These are phyloP conservation scores for Drosophila asahinai DNA, from an alignment of 1,140 invertebrate genomes.

Conservation along the genomic window DNA sequence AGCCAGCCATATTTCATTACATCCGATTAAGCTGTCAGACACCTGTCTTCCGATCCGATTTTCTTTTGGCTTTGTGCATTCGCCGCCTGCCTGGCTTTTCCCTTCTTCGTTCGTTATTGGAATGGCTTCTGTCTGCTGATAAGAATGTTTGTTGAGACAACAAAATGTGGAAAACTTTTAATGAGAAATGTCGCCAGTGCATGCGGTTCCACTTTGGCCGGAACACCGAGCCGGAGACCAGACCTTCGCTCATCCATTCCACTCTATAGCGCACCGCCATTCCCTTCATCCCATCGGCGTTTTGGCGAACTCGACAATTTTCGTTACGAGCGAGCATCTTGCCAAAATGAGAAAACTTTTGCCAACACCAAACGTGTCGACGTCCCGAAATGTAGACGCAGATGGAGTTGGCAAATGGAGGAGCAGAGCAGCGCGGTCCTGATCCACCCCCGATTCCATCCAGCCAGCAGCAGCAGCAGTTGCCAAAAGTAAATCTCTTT, in stretches of 20 bases:
- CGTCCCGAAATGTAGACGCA: conserved; percentile 34
- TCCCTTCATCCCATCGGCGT: conserved; percentile 56
- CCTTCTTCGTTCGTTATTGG: conserved; percentile 49
- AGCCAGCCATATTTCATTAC: conserved; percentile 37
- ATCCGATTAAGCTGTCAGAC: conserved; percentile 41
- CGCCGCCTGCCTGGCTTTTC: not conserved
- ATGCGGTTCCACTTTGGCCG: conserved; percentile 47
- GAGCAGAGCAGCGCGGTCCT: not conserved
- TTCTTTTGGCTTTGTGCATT: conserved; percentile 22
- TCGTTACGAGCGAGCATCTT: conserved; percentile 78
- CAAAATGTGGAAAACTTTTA: conserved; percentile 72
- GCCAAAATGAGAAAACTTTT: conserved; percentile 81
- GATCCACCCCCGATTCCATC: conserved; percentile 24
- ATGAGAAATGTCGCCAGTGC: conserved; percentile 76
- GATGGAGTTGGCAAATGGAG: conserved; percentile 45
- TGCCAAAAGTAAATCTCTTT: conserved; percentile 79
- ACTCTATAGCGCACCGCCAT: not conserved
- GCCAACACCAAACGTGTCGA: conserved; percentile 76
- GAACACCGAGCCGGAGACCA: not conserved
- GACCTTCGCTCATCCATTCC: not conserved
- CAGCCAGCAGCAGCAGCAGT: conserved; percentile 28
- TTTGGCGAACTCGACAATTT: conserved; percentile 76
- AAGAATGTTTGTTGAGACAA: conserved; percentile 65
- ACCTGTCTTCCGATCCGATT: conserved; percentile 52
- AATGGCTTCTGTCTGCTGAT: conserved; percentile 79